phyloP scores from a whole-genome alignment of 2,113 vertebrate species.

The Rhinoptilus africanus region DNA sequence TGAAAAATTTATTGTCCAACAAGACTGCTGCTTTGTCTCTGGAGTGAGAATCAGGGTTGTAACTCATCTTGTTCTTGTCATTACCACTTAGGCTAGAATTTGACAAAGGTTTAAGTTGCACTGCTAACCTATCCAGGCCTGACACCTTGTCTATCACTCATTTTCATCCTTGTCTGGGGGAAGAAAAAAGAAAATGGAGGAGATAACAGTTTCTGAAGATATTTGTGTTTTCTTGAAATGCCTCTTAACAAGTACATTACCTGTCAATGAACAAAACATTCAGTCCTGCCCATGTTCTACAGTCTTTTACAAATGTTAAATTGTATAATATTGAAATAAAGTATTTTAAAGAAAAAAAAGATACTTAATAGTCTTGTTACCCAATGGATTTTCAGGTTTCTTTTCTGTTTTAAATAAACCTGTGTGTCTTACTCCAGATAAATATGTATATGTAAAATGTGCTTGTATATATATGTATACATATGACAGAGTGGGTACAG shows the following conservation, averaged over 20 bases:
- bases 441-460: not conserved
- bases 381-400: not conserved
- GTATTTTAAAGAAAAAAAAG: not conserved
- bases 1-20: not conserved
- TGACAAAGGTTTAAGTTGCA: not conserved
- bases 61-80: not conserved
- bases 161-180: not conserved
- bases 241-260: not conserved
- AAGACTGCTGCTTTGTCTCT: not conserved
- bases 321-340: not conserved
- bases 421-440: not conserved
- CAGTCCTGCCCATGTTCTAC: accelerated
- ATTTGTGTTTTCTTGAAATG: not conserved
- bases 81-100: not conserved
- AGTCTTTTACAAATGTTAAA: not conserved
- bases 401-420: not conserved
- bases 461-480: not conserved
- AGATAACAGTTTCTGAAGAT: not conserved
- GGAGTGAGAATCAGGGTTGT: not conserved
- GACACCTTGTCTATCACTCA: not conserved
- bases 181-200: not conserved
- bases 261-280: not conserved
- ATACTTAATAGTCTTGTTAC: not conserved
- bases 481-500: not conserved
- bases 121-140: not conserved